phyloP scores from a whole-genome alignment of 2,888 invertebrate species.

The Steromphala cineraria region DNA sequence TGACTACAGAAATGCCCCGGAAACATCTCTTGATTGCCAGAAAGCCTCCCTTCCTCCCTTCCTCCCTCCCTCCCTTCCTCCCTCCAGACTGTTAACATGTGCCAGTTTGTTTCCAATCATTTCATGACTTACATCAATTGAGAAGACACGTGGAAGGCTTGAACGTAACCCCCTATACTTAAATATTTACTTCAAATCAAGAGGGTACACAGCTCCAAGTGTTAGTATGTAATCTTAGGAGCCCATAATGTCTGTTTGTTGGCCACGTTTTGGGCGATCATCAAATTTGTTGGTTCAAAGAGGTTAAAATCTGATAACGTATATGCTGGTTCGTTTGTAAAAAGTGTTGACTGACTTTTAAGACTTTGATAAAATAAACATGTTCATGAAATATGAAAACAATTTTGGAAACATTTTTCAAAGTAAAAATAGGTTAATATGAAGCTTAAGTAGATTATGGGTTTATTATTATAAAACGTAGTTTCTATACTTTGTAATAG shows the following conservation, averaged over 20 bases:
- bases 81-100: neutral
- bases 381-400: too few relatives aligned
- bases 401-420: too few relatives aligned
- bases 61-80: neutral
- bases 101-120: neutral
- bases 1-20: neutral
- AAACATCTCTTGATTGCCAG: neutral
- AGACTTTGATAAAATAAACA: too few relatives aligned
- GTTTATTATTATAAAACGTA: too few relatives aligned
- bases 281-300: too few relatives aligned
- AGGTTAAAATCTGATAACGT: too few relatives aligned
- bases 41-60: neutral
- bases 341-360: too few relatives aligned
- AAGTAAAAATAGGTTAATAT: too few relatives aligned
- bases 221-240: neutral
- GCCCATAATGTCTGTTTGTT: neutral
- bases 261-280: neutral
- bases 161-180: neutral
- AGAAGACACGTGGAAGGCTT: neutral
- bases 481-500: too few relatives aligned
- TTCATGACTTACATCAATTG: neutral
- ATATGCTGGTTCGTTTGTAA: too few relatives aligned
- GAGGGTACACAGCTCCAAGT: neutral
- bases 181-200: neutral
- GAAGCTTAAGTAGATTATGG: too few relatives aligned